Base-by-base conservation (phyloP, 1,140 invertebrate species). In the Sitobion miscanthi region DNA sequence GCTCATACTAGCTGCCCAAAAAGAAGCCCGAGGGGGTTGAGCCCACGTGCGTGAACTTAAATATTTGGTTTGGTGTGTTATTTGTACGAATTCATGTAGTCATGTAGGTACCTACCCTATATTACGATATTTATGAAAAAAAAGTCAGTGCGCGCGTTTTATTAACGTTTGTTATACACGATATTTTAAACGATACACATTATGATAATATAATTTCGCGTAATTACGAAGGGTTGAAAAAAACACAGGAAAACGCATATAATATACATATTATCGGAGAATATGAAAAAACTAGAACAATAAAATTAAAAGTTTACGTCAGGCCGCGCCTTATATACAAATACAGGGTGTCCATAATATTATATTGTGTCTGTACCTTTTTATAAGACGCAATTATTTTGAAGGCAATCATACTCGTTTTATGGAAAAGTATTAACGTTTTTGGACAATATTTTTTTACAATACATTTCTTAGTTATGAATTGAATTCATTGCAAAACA, bases 141-240 rank as follows among this genome's bases (percentile, higher is more conserved):
- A 69, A 69, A 69, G 4, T 17, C 14, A 5, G 62, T 35, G 30
- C 62, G 30, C 62, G 14, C 3, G 30, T 14, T 77, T 77, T 77
- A n/a, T 77, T 77, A 77, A 77, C 62, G 62, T 77, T 77, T 77
- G 62, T n/a, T 77, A 20, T 77, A n/a, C 62, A 77, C 62, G 62
- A 77, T 77, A 77, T 77, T 77, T 77, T 77, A 77, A 77, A 77
- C 62, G 62, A 77, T 77, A 77, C n/a, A n/a, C 62, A 77, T 77
- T 77, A 77, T 77, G 30, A 77, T 77, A 77, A 77, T 77, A 77
- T 77, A 35, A 77, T 77, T 77, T 77, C 30, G 14, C 62, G 62
- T 77, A 77, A 77, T 77, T 77, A n/a, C 62, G 62, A 77, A 77
- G n/a, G n/a, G 62, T 77, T 6, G 62, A n/a, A 77, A 69, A 69